Percentiles rank a stretch among this genome's conserved stretches.
phyloP scores from a whole-genome alignment of 2,888 invertebrate genomes.

The Muscina levida region DNA sequence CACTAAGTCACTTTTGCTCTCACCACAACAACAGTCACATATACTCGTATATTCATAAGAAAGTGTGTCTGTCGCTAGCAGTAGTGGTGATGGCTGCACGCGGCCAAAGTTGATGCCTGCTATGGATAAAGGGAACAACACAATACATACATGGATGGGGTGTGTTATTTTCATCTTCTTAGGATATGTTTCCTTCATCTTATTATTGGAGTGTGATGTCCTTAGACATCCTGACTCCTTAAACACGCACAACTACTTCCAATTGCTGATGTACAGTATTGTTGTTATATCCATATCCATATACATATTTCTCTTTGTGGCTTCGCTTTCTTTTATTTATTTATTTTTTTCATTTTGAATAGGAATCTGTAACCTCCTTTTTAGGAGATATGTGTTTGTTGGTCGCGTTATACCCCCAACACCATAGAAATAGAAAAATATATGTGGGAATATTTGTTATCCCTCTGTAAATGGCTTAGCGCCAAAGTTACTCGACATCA shows the following conservation, averaged over 20 bases:
- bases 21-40: background rate
- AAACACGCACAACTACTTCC: conserved; percentile 4
- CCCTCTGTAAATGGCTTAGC: conserved; percentile 49
- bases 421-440: background rate
- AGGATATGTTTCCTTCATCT: too few relatives aligned
- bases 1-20: conserved; percentile 17
- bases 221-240: conserved; percentile 62
- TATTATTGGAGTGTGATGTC: conserved; percentile 50
- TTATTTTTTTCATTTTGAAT: conserved; percentile 5
- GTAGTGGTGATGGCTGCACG: background rate
- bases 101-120: conserved; percentile 10
- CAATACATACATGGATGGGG: background rate
- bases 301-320: conserved; percentile 6
- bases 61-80: background rate
- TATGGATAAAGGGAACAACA: background rate
- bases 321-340: background rate
- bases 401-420: background rate
- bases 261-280: too few relatives aligned
- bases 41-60: background rate
- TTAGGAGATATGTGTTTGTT: conserved; percentile 11
- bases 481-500: conserved; percentile 64
- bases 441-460: background rate
- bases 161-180: background rate
- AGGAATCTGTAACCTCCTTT: conserved; percentile 52
- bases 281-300: background rate